Percentiles rank a stretch among this genome's conserved stretches.
Evolutionary conservation across 2,888 invertebrate genomes (phyloP).

Genomic region (Julus scanicus): DNA sequence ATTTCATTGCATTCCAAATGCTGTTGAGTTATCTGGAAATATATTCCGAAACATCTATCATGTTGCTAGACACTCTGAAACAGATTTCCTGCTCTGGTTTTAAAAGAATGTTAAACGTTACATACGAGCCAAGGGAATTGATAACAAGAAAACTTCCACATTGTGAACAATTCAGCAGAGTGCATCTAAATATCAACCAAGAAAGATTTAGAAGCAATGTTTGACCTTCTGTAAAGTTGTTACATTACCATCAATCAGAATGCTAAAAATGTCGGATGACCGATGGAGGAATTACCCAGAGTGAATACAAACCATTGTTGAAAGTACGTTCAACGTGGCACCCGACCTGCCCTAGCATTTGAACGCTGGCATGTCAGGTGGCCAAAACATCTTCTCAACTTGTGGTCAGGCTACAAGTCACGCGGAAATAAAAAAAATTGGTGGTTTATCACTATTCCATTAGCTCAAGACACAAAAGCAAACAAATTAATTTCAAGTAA

Average conservation of each 20-base stretch:
- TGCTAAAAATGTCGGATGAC: slow-evolving; percentile 28
- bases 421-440: slow-evolving; percentile 54
- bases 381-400: slow-evolving; percentile 46
- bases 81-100: background rate
- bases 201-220: background rate
- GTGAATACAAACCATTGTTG: slow-evolving; percentile 57
- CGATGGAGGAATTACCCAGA: slow-evolving; percentile 22
- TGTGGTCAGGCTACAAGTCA: slow-evolving; percentile 54
- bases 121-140: background rate
- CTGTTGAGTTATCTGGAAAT: background rate
- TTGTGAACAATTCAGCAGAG: background rate
- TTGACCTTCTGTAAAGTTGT: slow-evolving; percentile 1
- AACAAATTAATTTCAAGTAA: background rate
- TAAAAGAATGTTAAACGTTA: background rate
- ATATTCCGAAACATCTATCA: no score
- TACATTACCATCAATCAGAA: slow-evolving; percentile 26
- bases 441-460: slow-evolving; percentile 46
- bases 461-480: slow-evolving; percentile 38
- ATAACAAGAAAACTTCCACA: background rate
- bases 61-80: background rate
- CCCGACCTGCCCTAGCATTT: slow-evolving; percentile 58
- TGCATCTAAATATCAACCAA: background rate
- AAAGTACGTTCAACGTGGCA: slow-evolving; percentile 53
- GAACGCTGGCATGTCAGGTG: slow-evolving; percentile 54
- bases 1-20: background rate